Evolutionary conservation across 2,113 vertebrate genomes (phyloP).

Genomic region (Crotalus tigris): DNA sequence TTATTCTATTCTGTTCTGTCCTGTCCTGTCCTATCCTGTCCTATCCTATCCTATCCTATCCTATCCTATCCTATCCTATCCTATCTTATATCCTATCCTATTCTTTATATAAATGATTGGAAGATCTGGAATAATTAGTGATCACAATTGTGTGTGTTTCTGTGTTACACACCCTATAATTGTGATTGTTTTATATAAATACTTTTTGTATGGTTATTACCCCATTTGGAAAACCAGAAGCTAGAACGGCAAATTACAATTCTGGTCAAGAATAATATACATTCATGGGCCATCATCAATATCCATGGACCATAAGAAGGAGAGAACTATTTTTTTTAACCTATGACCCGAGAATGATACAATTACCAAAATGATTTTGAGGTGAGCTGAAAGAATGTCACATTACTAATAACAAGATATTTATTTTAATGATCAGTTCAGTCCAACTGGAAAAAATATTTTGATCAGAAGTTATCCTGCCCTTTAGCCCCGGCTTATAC

Average conservation of each 20-base stretch:
- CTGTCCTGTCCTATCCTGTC: too few species aligned
- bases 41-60: too few species aligned
- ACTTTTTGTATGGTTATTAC: background rate
- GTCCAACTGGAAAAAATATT: background rate
- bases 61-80: too few species aligned
- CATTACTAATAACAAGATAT: background rate
- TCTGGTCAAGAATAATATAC: background rate
- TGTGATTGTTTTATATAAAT: background rate
- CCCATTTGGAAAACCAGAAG: background rate
- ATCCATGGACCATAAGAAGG: background rate
- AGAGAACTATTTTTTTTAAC: background rate
- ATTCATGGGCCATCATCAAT: background rate
- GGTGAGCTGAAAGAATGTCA: background rate
- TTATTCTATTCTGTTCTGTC: too few species aligned
- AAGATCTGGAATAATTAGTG: background rate
- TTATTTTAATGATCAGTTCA: background rate
- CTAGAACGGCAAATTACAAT: background rate
- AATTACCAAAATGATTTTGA: background rate
- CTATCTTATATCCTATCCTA: too few species aligned
- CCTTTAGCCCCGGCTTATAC: background rate
- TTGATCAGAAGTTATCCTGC: background rate
- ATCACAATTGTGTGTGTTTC: background rate
- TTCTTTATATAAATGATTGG: background rate
- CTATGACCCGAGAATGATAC: too few species aligned
- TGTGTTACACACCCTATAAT: background rate